Base-by-base conservation (phyloP, 2,888 invertebrate genomes). In the Thecophora atra region DNA sequence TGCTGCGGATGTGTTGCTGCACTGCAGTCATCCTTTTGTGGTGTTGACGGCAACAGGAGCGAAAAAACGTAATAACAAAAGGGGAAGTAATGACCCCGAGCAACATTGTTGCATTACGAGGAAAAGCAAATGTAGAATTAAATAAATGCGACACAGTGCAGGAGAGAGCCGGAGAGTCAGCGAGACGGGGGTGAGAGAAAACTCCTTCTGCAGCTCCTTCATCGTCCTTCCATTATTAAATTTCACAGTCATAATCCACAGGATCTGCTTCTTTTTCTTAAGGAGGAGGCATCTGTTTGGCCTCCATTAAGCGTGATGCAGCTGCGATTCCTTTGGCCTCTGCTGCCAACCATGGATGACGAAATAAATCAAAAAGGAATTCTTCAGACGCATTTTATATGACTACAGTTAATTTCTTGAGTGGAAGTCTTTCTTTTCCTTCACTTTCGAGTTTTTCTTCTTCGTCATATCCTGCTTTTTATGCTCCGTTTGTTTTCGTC, bases 21-120 rank as follows among this genome's bases (percentile, higher is more conserved):
- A 54, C 54, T 54, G 54, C 54, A 54, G 21, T 47, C 54, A 24
- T 54, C n/a, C n/a, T n/a, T 54, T 24, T 54, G 54, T 24, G 21
- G 24, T 21, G 54, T 54, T 30, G 42, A 42, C 30, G 28, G 37
- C 24, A 11, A 13, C 54, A 47, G 47, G 8, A 58, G 21, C 2
- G 24, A 24, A n/a, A 68, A 68, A 26, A 17, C 42, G 56, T 37
- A 42, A 56, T 26, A 42, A 58, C 24, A 62, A 70, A 44, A 70
- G 21, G 24, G 42, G 62, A 52, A 70, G 64, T 71, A 58, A 66
- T 66, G 60, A 67, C 60, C 66, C 60, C 66, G 62, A 66, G 71
- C 71, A 66, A 71, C 58, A 71, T 54, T 54, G 54, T 21, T 21
- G 54, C 54, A 17, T n/a, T 21, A 24, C 15, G 11, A 24, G 6